These are phyloP conservation scores for Aphelenchoides besseyi DNA, from an alignment of 1,140 invertebrate genomes.

Conservation along the genomic window DNA sequence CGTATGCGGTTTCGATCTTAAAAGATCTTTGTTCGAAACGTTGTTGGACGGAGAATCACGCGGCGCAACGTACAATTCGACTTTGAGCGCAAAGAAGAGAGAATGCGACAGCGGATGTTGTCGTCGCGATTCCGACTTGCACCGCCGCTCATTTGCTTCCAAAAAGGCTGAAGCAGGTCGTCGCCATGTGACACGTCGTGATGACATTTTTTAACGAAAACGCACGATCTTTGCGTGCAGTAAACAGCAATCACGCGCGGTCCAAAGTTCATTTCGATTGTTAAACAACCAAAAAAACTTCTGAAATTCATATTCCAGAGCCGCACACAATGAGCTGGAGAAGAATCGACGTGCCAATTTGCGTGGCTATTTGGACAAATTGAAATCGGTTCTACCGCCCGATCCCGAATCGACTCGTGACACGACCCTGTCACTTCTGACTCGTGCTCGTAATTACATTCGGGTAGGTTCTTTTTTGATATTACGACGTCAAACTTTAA, in stretches of 20 bases:
- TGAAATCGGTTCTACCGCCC: constrained; percentile 53
- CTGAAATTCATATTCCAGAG: constrained; percentile 47
- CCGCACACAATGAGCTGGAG: constrained; percentile 61
- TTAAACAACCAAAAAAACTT: background rate
- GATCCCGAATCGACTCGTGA: constrained; percentile 56
- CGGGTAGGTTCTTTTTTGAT: constrained; percentile 40
- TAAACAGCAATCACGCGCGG: background rate
- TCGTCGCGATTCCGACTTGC: background rate
- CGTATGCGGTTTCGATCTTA: too few relatives aligned
- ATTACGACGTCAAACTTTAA: background rate
- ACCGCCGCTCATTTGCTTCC: too few relatives aligned
- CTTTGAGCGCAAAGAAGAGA: background rate
- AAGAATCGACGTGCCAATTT: constrained; percentile 60
- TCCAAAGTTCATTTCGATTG: background rate
- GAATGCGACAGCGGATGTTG: background rate
- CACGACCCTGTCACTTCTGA: constrained; percentile 58
- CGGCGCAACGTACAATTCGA: background rate
- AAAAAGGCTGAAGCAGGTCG: background rate
- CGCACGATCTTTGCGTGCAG: too few relatives aligned
- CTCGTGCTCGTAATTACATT: constrained; percentile 58
- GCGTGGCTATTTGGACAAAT: constrained; percentile 49
- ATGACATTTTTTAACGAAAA: background rate
- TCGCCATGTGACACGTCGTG: background rate
- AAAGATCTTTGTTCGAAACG: too few relatives aligned
- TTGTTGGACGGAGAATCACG: too few relatives aligned